phyloP scores from a whole-genome alignment of 2,888 invertebrate species.

The Blomia tropicalis region DNA sequence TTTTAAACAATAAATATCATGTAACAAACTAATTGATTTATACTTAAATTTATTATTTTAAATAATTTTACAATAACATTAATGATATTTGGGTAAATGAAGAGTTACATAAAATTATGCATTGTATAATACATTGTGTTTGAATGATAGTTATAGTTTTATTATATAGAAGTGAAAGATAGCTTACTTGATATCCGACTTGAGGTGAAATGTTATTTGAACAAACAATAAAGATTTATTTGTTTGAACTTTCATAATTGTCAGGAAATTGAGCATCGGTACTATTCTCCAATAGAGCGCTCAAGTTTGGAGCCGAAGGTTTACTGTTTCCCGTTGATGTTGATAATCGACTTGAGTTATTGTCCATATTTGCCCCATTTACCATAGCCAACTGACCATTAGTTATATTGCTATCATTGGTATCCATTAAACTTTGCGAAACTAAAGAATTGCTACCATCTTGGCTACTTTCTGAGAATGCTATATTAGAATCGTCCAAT shows the following conservation, averaged over 20 bases:
- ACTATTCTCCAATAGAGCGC: slow-evolving; percentile 27
- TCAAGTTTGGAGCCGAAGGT: slow-evolving; percentile 26
- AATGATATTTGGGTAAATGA: too few species aligned
- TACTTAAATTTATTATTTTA: too few species aligned
- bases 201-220: too few species aligned
- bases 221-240: too few species aligned
- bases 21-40: too few species aligned
- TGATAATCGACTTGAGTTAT: not conserved
- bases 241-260: slow-evolving; percentile 13
- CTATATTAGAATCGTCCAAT: slow-evolving; percentile 20
- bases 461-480: slow-evolving; percentile 25
- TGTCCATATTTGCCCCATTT: not conserved
- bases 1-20: too few species aligned
- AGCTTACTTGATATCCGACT: too few species aligned
- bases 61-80: too few species aligned
- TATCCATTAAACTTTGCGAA: not conserved
- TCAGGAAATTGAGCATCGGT: slow-evolving; percentile 31
- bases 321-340: slow-evolving; percentile 19
- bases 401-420: not conserved
- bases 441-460: slow-evolving; percentile 19
- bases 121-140: too few species aligned
- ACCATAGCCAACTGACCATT: not conserved
- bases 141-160: too few species aligned
- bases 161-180: too few species aligned
- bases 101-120: too few species aligned